Evolutionary conservation across 2,888 invertebrate genomes (phyloP), one percentile per base, ranked within the genome.

Genomic region (Tetrapedia diversipes): DNA sequence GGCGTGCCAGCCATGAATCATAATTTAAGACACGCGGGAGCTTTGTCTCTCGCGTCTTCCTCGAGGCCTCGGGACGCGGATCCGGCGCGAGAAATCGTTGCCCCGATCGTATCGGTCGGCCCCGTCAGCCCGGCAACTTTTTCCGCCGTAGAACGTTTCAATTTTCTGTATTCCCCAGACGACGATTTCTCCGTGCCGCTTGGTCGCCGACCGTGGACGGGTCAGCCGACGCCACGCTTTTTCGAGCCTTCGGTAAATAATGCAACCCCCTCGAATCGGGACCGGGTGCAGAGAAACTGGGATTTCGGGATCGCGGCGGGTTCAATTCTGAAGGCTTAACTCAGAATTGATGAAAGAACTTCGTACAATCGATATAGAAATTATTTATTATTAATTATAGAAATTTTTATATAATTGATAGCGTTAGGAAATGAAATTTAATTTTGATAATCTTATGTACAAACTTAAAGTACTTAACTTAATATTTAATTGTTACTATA

Each of bases 101-200:
- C 41, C 49, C 32, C 66, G 65, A 74, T 80, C 74, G 78, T 65
- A 74, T 67, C 75, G 68, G 37, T n/a, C 37, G 56, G 24, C 16
- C 65, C 32, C 54, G 67, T 61, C 72, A 67, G 14, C 27, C 32
- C 37, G 60, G 24, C 29, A 66, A 56, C 78, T 65, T 74, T 68
- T 74, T 79, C 68, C 61, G 43, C 53, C 68, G 61, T 49, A 8
- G 60, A 69, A 75, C 80, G 73, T 79, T 80, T 79, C 80, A 79
- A 79, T 80, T 75, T 80, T 72, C 79, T 67, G 56, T 69, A 75
- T 69, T 72, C 75, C 75, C 68, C 29, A 19, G 56, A 61, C 79
- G 75, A 60, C 71, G 53, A 71, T 75, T 79, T 60, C 53, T 37
- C 45, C 53, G 19, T 22, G 32, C 54, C 34, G 32, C 37, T 63